Evolutionary conservation across 2,113 vertebrate species (phyloP).

Genomic region (Amphiprion ocellaris): DNA sequence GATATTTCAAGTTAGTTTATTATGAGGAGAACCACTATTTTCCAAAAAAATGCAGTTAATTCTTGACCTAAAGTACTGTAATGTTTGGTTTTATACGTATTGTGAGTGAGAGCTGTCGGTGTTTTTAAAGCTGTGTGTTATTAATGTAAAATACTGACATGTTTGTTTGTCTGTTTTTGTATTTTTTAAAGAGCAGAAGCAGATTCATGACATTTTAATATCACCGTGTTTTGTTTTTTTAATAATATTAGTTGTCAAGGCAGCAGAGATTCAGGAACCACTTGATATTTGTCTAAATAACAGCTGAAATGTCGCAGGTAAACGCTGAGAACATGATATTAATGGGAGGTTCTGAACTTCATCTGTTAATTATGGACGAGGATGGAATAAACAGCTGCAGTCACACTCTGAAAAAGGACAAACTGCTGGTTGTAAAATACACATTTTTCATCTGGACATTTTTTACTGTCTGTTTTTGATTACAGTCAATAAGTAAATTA

Average conservation of each 20-base stretch:
- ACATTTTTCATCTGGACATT: no score
- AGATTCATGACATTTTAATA: background rate
- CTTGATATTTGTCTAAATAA: background rate
- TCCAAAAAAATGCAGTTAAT: background rate
- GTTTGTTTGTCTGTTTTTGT: background rate
- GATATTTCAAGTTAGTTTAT: background rate
- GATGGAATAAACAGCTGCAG: no score
- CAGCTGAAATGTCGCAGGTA: no score
- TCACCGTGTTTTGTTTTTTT: background rate
- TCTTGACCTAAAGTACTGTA: conserved; percentile 10
- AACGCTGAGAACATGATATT: no score
- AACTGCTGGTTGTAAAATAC: no score
- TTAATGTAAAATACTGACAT: conserved; percentile 14
- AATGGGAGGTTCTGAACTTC: no score
- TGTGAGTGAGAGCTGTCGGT: background rate
- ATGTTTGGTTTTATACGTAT: background rate
- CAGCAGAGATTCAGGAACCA: background rate
- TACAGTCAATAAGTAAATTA: no score
- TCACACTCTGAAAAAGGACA: no score
- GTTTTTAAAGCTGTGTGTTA: conserved; percentile 19
- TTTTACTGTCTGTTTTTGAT: no score
- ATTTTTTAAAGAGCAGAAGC: background rate
- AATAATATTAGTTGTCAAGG: background rate
- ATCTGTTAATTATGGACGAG: no score
- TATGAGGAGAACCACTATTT: background rate